Evolutionary conservation across 2,888 invertebrate genomes (phyloP).

Genomic region (Drosophila yooni): DNA sequence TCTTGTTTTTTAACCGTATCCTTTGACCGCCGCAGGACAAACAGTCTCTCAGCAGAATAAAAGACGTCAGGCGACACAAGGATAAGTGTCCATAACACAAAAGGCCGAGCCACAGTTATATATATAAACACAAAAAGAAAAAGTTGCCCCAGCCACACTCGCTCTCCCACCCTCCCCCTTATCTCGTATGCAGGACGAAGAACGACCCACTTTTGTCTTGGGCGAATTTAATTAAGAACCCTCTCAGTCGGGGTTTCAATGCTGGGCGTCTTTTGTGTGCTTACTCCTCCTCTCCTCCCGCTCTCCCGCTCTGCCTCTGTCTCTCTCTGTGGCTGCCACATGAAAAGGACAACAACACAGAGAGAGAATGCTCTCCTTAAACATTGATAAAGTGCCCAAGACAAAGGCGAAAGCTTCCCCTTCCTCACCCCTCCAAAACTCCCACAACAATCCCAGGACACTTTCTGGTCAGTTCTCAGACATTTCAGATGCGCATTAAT

Average conservation of each 20-base stretch:
- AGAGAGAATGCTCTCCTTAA: slow-evolving; percentile 8
- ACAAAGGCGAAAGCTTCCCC: slow-evolving; percentile 15
- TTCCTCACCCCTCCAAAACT: background rate
- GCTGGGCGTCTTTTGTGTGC: slow-evolving; percentile 52
- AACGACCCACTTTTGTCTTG: slow-evolving; percentile 70
- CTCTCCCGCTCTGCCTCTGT: background rate
- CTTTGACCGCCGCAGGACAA: slow-evolving; percentile 77
- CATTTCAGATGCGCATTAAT: slow-evolving; percentile 46
- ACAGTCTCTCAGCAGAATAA: slow-evolving; percentile 62
- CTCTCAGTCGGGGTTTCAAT: slow-evolving; percentile 60
- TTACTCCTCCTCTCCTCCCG: background rate
- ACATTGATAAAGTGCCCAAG: slow-evolving; percentile 34
- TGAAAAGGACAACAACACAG: slow-evolving; percentile 40
- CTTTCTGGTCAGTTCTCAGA: slow-evolving; percentile 11
- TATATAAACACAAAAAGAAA: slow-evolving; percentile 12
- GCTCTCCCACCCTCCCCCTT: background rate
- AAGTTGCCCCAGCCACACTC: slow-evolving; percentile 3
- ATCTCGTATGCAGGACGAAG: slow-evolving; percentile 21
- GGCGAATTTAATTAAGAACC: slow-evolving; percentile 78
- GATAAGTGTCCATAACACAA: slow-evolving; percentile 69
- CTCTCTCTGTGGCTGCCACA: slow-evolving; percentile 4
- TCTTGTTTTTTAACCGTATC: slow-evolving; percentile 43
- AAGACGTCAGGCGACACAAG: slow-evolving; percentile 59
- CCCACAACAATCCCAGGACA: background rate
- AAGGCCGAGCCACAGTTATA: slow-evolving; percentile 44